phyloP scores from a whole-genome alignment of 37 sponge, comb jelly and placozoan species.

The Spongia lamella region DNA sequence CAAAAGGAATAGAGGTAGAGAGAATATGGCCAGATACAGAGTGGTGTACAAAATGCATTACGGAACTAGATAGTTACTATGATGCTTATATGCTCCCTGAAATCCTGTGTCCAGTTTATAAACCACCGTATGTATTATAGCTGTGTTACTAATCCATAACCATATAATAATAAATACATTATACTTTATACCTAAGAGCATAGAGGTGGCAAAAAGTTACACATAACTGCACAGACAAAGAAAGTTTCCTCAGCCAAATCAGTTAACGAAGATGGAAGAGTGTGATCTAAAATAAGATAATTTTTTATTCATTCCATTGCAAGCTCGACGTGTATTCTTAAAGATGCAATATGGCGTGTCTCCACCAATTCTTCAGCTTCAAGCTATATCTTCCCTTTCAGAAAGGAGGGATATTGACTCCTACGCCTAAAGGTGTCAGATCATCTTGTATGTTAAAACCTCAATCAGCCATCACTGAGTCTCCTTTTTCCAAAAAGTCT shows the following conservation, averaged over 20 bases:
- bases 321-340: conserved; percentile 53
- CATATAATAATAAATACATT: too few relatives aligned
- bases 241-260: conserved; percentile 30
- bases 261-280: conserved; percentile 44
- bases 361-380: conserved; percentile 22
- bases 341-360: conserved; percentile 50
- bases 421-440: conserved; percentile 33
- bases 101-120: conserved; percentile 18
- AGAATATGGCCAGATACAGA: conserved; percentile 7
- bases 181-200: not conserved
- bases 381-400: conserved; percentile 40
- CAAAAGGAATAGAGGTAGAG: conserved; percentile 24
- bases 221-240: conserved; percentile 53
- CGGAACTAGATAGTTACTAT: conserved; percentile 30
- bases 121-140: conserved; percentile 26
- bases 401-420: conserved; percentile 67
- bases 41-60: conserved; percentile 15
- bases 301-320: conserved; percentile 24
- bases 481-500: conserved; percentile 33
- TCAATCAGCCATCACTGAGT: conserved; percentile 61
- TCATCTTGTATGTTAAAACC: conserved; percentile 67
- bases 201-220: too few relatives aligned
- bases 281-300: conserved; percentile 51
- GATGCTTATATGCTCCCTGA: conserved; percentile 23
- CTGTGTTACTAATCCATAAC: not conserved